Percentiles rank a stretch among this genome's conserved stretches.
phyloP scores from a whole-genome alignment of 2,113 vertebrate genomes.

The Isurus oxyrinchus region DNA sequence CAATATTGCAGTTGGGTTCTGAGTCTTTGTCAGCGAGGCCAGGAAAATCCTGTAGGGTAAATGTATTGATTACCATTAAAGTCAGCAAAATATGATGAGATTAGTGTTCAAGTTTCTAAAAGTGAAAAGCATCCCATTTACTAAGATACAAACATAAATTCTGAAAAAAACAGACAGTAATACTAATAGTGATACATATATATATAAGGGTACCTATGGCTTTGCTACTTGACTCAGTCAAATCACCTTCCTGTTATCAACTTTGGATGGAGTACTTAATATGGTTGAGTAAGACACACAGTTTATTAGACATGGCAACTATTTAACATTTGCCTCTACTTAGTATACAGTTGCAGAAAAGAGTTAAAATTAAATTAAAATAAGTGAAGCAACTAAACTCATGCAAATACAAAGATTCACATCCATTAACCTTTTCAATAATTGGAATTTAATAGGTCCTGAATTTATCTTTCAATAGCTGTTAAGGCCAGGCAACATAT shows the following conservation, averaged over 20 bases:
- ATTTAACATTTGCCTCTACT: neutral
- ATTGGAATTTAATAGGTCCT: neutral
- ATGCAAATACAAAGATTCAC: neutral
- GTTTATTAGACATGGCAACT: neutral
- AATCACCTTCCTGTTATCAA: neutral
- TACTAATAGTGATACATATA: neutral
- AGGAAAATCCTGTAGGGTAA: neutral
- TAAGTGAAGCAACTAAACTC: neutral
- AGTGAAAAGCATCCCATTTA: neutral
- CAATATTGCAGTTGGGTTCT: neutral
- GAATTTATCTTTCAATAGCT: neutral
- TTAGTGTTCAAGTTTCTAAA: neutral
- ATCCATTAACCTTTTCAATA: neutral
- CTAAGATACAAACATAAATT: neutral
- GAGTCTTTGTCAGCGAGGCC: neutral
- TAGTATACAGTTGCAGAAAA: neutral
- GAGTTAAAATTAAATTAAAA: neutral
- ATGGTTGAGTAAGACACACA: neutral
- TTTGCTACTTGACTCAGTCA: neutral
- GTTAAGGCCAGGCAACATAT: neutral
- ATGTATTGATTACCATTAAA: neutral
- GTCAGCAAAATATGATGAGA: neutral
- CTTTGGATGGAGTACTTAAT: neutral
- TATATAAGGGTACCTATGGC: neutral
- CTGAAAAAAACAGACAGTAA: neutral